These are phyloP conservation scores for Amphiduros pacificus DNA, from an alignment of 2,888 invertebrate species.

Conservation along the genomic window DNA sequence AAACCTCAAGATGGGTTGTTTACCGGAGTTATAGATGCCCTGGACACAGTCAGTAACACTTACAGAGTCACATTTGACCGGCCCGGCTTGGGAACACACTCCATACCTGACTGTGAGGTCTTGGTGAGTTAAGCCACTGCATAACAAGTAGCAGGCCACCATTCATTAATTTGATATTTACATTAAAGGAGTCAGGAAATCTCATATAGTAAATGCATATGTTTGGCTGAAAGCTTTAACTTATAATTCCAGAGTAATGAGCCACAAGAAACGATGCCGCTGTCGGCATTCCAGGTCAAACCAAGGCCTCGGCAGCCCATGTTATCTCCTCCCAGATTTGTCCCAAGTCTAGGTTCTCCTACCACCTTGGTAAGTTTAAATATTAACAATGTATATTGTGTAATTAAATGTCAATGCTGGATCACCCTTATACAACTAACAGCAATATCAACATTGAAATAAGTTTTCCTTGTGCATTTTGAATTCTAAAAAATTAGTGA, in stretches of 20 bases:
- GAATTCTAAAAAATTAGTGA: too few relatives aligned
- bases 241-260: conserved; percentile 78
- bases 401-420: too few relatives aligned
- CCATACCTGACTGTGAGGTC: conserved; percentile 95
- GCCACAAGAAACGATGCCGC: conserved; percentile 84
- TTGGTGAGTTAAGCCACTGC: conserved; percentile 61
- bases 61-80: conserved; percentile 94
- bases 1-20: conserved; percentile 94
- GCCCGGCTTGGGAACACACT: conserved; percentile 88
- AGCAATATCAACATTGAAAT: too few relatives aligned
- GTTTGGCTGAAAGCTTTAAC: too few relatives aligned
- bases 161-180: too few relatives aligned
- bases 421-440: too few relatives aligned
- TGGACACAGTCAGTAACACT: conserved; percentile 90
- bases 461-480: too few relatives aligned
- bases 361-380: too few relatives aligned
- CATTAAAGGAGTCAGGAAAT: too few relatives aligned
- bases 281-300: conserved; percentile 77
- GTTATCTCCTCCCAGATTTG: conserved; percentile 54
- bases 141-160: too few relatives aligned
- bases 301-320: conserved; percentile 52
- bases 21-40: conserved; percentile 90
- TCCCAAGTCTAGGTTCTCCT: too few relatives aligned
- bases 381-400: too few relatives aligned
- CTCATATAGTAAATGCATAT: not conserved